Conservation (phyloP, 2,113 vertebrate species). For the Myotis yumanensis region DNA sequence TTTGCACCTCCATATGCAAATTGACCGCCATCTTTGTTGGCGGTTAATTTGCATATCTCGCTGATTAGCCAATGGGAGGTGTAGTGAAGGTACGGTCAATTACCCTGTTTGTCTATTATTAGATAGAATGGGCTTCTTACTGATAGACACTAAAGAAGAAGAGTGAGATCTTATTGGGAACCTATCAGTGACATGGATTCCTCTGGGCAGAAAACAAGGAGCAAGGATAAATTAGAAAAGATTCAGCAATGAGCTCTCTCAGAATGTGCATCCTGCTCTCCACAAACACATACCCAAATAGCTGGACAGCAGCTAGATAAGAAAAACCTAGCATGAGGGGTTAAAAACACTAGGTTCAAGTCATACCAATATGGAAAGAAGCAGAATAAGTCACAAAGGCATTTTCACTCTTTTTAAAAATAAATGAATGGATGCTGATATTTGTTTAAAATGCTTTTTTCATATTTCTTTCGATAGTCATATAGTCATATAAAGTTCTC, state of each 20-base stretch:
- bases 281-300: background rate
- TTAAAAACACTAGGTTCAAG: background rate
- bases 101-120: too few relatives aligned
- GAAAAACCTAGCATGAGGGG: background rate
- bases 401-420: background rate
- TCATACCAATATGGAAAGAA: background rate
- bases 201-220: background rate
- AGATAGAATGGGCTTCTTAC: background rate
- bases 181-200: background rate
- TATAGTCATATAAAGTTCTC: background rate
- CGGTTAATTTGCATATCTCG: too few relatives aligned
- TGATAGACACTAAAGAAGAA: background rate
- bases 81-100: too few relatives aligned
- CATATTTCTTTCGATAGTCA: background rate
- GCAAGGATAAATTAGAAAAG: background rate
- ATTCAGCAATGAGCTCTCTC: background rate
- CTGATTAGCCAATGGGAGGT: too few relatives aligned
- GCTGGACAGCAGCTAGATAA: too few relatives aligned
- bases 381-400: background rate
- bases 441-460: background rate
- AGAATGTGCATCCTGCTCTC: background rate
- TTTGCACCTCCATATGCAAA: too few relatives aligned
- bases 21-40: too few relatives aligned
- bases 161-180: background rate
- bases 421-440: background rate